phyloP scores from a whole-genome alignment of 2,797 vertebrate species.

The Glossophaga mutica region DNA sequence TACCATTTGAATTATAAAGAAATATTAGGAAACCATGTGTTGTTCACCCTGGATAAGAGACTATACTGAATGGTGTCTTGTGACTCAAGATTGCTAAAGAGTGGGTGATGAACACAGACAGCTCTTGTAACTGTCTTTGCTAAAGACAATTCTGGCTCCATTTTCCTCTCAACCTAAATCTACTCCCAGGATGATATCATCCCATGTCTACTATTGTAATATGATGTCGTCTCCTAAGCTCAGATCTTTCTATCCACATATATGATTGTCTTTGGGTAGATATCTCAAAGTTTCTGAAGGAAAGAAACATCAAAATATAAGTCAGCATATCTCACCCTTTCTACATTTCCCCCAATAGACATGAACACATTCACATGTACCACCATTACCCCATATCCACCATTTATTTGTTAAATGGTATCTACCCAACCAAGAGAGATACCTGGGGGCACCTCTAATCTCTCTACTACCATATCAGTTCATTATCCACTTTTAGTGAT shows the following conservation, averaged over 20 bases:
- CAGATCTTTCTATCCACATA: neutral
- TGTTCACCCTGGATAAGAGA: neutral
- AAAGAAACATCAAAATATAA: constrained; percentile 5
- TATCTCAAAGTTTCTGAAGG: neutral
- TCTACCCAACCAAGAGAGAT: neutral
- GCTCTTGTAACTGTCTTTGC: neutral
- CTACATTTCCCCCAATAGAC: neutral
- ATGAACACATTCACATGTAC: neutral
- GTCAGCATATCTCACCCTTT: neutral
- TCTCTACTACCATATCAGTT: neutral
- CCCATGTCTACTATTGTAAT: neutral
- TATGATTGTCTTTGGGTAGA: neutral
- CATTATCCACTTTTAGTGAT: neutral
- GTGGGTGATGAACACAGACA: neutral
- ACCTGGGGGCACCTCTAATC: neutral
- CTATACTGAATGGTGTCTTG: neutral
- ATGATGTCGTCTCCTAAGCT: neutral
- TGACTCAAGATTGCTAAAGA: neutral
- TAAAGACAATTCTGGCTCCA: neutral
- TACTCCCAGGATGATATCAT: neutral
- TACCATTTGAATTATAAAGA: neutral
- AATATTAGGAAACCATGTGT: neutral
- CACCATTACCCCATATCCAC: neutral
- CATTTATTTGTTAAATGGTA: neutral
- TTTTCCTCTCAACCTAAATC: neutral